Evolutionary conservation across 2,113 vertebrate genomes (phyloP).

Genomic region (Uria aalge): DNA sequence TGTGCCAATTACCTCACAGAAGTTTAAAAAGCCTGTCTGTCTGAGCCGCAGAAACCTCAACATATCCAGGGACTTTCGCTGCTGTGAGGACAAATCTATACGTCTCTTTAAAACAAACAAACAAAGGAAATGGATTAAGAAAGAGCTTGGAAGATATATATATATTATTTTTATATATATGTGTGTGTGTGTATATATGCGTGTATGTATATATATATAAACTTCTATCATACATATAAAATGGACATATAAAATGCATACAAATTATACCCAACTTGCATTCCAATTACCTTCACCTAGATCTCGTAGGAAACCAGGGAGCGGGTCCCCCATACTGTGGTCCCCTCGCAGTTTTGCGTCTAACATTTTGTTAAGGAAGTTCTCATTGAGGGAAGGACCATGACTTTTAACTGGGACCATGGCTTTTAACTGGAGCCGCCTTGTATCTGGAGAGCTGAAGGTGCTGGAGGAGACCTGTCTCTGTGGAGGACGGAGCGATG

Average conservation of each 20-base stretch:
- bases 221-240: background rate
- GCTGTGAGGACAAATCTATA: background rate
- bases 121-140: background rate
- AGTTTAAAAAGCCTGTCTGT: background rate
- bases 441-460: background rate
- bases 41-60: background rate
- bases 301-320: background rate
- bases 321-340: background rate
- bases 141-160: background rate
- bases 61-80: background rate
- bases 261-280: background rate
- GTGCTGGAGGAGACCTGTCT: background rate
- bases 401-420: background rate
- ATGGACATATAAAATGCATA: background rate
- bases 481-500: background rate
- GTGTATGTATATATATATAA: background rate
- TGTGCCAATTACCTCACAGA: background rate
- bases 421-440: background rate
- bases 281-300: background rate
- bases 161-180: no score
- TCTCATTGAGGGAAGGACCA: background rate
- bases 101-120: background rate
- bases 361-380: background rate
- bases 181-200: background rate
- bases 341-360: background rate